A percentile compares a stretch with the other conserved stretches of the same genome.
Evolutionary conservation across 2,888 invertebrate species (phyloP).

Genomic region (Drosophila prolongata): DNA sequence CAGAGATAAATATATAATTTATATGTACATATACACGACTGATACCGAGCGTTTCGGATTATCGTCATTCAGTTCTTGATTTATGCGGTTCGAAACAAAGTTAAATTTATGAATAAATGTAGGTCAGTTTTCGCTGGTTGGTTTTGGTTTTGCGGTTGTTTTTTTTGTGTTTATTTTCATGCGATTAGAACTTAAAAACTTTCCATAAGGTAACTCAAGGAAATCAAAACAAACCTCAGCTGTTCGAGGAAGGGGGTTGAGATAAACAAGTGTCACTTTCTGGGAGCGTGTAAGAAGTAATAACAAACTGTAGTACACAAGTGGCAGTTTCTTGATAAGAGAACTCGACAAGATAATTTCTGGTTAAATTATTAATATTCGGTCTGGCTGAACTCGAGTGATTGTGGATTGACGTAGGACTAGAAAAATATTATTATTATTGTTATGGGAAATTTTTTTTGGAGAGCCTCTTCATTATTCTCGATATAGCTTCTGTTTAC

Average conservation of each 20-base stretch:
- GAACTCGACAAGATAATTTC: slow-evolving; percentile 19
- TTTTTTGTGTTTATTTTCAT: not conserved
- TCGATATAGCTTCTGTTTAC: slow-evolving; percentile 23
- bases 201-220: slow-evolving; percentile 42
- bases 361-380: slow-evolving; percentile 15
- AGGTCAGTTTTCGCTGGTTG: slow-evolving; percentile 58
- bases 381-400: not conserved
- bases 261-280: slow-evolving; percentile 30
- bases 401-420: slow-evolving; percentile 22
- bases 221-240: slow-evolving; percentile 37
- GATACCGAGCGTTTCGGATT: slow-evolving; percentile 12
- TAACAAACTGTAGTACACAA: slow-evolving; percentile 26
- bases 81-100: slow-evolving; percentile 25
- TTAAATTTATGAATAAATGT: slow-evolving; percentile 45
- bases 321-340: slow-evolving; percentile 21
- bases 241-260: slow-evolving; percentile 10
- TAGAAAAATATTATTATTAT: not conserved
- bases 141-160: slow-evolving; percentile 6
- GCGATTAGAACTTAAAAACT: slow-evolving; percentile 56
- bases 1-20: not conserved
- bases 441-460: slow-evolving; percentile 9
- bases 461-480: slow-evolving; percentile 27
- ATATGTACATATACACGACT: slow-evolving; percentile 3
- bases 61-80: slow-evolving; percentile 21
- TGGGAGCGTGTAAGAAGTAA: slow-evolving; percentile 13